phyloP scores from a whole-genome alignment of 92 coral and sea anemone species.

The Epizoanthus fatuus region DNA sequence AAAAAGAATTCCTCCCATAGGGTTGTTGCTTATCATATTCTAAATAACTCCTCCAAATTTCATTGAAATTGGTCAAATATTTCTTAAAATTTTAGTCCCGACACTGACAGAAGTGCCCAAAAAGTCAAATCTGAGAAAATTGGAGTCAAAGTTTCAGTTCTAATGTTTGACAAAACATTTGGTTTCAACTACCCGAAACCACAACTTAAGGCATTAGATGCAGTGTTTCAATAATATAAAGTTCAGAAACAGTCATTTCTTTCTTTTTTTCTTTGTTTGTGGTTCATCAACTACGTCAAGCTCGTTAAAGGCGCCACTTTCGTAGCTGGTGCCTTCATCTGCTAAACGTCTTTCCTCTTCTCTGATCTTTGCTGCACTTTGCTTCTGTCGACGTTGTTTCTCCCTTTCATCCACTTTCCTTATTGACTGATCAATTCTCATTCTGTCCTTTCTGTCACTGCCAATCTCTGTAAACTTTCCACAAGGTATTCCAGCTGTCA shows the following conservation, averaged over 20 bases:
- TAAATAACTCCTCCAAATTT: too few species aligned
- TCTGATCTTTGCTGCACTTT: neutral
- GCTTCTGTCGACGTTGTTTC: slow-evolving; percentile 16
- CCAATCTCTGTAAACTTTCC: slow-evolving; percentile 21
- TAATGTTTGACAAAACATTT: slow-evolving; percentile 5
- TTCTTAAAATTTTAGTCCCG: neutral
- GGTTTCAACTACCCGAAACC: too few species aligned
- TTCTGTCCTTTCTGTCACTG: slow-evolving; percentile 22
- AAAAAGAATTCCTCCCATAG: too few species aligned
- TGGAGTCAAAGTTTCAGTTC: slow-evolving; percentile 8
- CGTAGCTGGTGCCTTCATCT: neutral
- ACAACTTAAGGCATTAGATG: too few species aligned
- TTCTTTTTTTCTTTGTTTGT: slow-evolving; percentile 13
- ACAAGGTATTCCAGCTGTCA: slow-evolving; percentile 18
- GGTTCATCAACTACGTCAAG: slow-evolving; percentile 6
- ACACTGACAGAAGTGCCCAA: neutral
- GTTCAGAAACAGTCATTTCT: neutral
- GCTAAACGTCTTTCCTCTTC: slow-evolving; percentile 18
- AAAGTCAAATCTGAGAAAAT: neutral
- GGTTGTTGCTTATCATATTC: too few species aligned
- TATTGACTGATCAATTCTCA: slow-evolving; percentile 1
- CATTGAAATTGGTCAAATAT: too few species aligned
- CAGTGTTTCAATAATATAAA: too few species aligned
- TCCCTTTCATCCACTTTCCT: slow-evolving; percentile 28
- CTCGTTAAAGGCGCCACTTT: slow-evolving; percentile 10